These are phyloP conservation scores for Tricholauxania praeusta DNA, from an alignment of 2,888 invertebrate genomes.

Conservation along the genomic window DNA sequence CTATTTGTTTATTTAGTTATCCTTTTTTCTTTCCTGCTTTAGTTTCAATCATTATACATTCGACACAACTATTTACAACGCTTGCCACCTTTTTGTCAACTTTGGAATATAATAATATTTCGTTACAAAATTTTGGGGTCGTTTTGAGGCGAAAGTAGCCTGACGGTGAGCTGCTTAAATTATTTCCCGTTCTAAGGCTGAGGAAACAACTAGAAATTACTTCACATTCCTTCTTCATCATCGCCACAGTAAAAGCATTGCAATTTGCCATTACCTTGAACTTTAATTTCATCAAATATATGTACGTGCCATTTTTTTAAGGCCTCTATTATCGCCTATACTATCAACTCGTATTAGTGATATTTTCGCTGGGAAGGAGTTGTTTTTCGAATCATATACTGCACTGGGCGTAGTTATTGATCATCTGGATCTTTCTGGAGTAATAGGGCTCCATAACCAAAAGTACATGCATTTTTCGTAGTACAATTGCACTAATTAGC, in stretches of 20 bases:
- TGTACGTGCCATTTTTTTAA: constrained; percentile 47
- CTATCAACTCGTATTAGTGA: constrained; percentile 49
- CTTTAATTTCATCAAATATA: constrained; percentile 30
- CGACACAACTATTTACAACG: constrained; percentile 15
- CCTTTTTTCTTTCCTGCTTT: background rate
- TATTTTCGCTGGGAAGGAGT: constrained; percentile 44
- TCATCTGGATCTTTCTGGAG: constrained; percentile 35
- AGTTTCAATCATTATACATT: background rate
- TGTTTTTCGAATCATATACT: constrained; percentile 46
- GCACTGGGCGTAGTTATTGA: constrained; percentile 36
- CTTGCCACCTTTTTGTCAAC: background rate
- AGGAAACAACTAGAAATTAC: constrained; percentile 56
- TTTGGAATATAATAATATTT: constrained; percentile 9
- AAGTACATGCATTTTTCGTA: constrained; percentile 3
- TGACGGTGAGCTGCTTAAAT: constrained; percentile 56
- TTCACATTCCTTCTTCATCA: constrained; percentile 39
- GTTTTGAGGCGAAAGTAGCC: constrained; percentile 53
- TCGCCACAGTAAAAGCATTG: constrained; percentile 50
- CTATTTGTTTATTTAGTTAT: constrained; percentile 35
- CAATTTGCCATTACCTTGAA: constrained; percentile 52
- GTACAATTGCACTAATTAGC: constrained; percentile 1
- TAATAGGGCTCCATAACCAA: constrained; percentile 40
- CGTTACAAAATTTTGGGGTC: constrained; percentile 4
- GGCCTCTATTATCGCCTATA: constrained; percentile 45
- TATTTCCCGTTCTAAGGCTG: constrained; percentile 55